Evolutionary conservation across 2,113 vertebrate genomes (phyloP), one percentile per base, ranked within the genome.

Genomic region (Fulmarus glacialis): DNA sequence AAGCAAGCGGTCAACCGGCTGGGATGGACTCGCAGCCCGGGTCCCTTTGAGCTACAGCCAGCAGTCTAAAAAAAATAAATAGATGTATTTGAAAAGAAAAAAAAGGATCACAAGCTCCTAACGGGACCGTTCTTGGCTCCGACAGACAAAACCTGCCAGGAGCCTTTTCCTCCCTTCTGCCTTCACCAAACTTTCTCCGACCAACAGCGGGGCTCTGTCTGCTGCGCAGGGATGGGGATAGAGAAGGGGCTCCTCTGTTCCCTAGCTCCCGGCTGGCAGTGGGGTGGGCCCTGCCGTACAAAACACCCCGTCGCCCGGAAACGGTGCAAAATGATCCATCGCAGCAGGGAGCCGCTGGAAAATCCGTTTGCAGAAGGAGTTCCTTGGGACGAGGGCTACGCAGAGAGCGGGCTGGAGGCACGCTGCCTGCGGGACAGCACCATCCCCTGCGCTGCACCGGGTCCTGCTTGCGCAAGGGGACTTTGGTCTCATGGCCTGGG

Each of bases 191-290:
- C 38, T 71, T 86, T 63, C 88, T 82, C 72, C 7, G 40, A 22
- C 58, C 88, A 80, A 96, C 96, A 96, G 93, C 15, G 0, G 58
- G 71, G 88, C 89, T 91, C 90, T 96, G 97, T 95, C 66, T 87
- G 75, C 71, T 30, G 11, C 2, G 21, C 0, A 0, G 68, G 62
- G 53, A 68, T 4, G 15, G 72, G 88, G 87, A 73, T 68, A 43
- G 27, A 89, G 75, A 92, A 96, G 68, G 59, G 93, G 60, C 9
- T 90, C 5, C 70, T 78, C 74, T 94, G 63, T 63, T 90, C 30
- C 47, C 66, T 8, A 2, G 45, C 24, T 56, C 70, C 77, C 4
- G 4, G n/a, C 9, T 12, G 87, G 88, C 68, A 68, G 52, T 1
- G 2, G 78, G 12, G 38, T 70, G 71, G 50, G 64, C 56, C 55